Evolutionary conservation across 2,797 vertebrate genomes (phyloP).

Genomic region (Poliocrania exsul): DNA sequence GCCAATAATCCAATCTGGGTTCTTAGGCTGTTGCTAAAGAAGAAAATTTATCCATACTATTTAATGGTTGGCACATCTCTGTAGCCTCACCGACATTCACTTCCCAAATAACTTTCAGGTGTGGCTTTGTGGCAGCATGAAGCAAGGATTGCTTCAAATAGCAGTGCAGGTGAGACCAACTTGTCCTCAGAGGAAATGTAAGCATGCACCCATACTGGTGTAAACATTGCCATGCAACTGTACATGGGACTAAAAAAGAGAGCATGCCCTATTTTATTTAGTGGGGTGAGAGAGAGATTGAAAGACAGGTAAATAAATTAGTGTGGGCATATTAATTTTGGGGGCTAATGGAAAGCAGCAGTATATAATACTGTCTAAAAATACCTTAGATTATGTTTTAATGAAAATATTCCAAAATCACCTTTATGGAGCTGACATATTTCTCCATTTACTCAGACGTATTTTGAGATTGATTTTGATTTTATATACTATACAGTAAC

Average conservation of each 20-base stretch:
- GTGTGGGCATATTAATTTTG: not conserved
- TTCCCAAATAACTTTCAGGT: not conserved
- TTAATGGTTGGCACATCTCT: not conserved
- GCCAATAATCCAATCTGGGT: rapidly evolving
- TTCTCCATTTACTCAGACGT: not conserved
- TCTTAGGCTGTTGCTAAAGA: not conserved
- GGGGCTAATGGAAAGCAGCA: not conserved
- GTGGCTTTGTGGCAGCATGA: not conserved
- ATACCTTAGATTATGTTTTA: not conserved
- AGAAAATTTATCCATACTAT: not conserved
- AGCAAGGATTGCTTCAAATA: not conserved
- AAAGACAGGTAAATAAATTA: not conserved
- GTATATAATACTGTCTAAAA: not conserved
- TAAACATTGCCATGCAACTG: not conserved
- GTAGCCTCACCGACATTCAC: not conserved
- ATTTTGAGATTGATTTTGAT: not conserved
- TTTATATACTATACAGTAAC: not conserved
- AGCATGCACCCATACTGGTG: not conserved
- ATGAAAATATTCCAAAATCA: not conserved
- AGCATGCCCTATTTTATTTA: not conserved
- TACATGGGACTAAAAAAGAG: not conserved
- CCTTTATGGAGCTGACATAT: not conserved
- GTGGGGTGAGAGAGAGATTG: rapidly evolving
- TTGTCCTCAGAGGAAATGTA: not conserved
- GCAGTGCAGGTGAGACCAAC: not conserved